Evolutionary conservation across 2,113 vertebrate genomes (phyloP), one percentile per base, ranked within the genome.

Genomic region (Apeltes quadracus): DNA sequence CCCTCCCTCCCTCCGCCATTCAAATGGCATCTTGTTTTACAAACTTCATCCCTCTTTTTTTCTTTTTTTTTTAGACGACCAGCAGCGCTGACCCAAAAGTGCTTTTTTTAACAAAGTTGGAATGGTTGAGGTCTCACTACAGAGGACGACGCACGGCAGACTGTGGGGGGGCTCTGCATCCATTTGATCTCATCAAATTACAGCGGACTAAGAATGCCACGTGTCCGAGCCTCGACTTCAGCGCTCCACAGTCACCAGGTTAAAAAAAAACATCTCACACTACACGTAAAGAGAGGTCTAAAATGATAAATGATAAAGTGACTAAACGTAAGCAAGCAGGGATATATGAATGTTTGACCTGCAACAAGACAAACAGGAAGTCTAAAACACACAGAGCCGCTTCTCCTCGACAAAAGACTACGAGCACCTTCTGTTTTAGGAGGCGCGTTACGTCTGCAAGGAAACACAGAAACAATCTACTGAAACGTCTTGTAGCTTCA

Each of bases 51-150:
- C 72, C 75, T 82, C 62, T 84, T 85, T 83, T 87, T 77, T 79
- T 84, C 34, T 77, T 78, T 82, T 58, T 39, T 59, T 23, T 38
- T 68, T 58, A 76, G 77, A 81, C 43, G 75, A 91, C 82, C 92
- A 93, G 91, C 90, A 93, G 91, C 87, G 91, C 92, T 91, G 94
- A 95, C 94, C 94, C 90, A 91, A 97, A 99, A 97, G 97, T 98
- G 96, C 90, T 88, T 89, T 72, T 66, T 89, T 84, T 48, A 84
- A 84, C 39, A 81, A 94, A 91, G 94, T 76, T 94, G 95, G 96
- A 97, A 97, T 95, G 95, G 94, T 93, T 93, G 88, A 93, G 73
- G 55, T 84, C 64, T 66, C 91, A 88, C 27, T 84, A 85, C 55
- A 63, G 58, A 81, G 50, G 58, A 79, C 76, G 65, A 78, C 55